Evolutionary conservation across 2,797 vertebrate species (phyloP), one percentile per base, ranked within the genome.

Genomic region (Potorous gilbertii): DNA sequence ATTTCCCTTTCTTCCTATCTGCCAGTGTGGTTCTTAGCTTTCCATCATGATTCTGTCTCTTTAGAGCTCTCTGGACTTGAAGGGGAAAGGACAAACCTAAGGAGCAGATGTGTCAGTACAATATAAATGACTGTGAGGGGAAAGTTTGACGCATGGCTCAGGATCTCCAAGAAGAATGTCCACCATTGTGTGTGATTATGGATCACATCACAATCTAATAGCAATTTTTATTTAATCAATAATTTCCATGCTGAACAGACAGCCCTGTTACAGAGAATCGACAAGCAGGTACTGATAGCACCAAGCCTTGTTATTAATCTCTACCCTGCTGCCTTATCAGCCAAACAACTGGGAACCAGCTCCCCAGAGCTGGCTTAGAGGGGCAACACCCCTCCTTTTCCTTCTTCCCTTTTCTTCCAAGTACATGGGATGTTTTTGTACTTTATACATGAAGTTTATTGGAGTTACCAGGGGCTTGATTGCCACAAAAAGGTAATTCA

Each of bases 171-270:
- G 98, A 98, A 98, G 98, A 98, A 98, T 98, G 98, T 99, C 98
- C 98, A 98, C 98, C 98, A 98, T 98, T 99, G 98, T 99, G 98
- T 98, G 98, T 98, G 98, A 99, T 99, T 99, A 99, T 99, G 98
- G 98, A 99, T 99, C 99, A 99, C 99, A 99, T 99, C 99, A 98
- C 99, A 99, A 99, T 99, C 99, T 99, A 99, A 99, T 99, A 99
- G 99, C 99, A 99, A 99, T 99, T 99, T 99, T 99, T 99, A 99
- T 99, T 99, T 99, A 99, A 99, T 99, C 99, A 99, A 99, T 99
- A 99, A 99, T 99, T 99, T 99, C 99, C 99, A 99, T 99, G 99
- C 99, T 99, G 99, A 99, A 99, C 99, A 99, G 99, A 99, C 99
- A 99, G 99, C 98, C 98, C 98, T 98, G 98, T 98, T 99, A 99